These are phyloP conservation scores for Tenthredo livida DNA, from an alignment of 2,888 invertebrate genomes.

Conservation along the genomic window DNA sequence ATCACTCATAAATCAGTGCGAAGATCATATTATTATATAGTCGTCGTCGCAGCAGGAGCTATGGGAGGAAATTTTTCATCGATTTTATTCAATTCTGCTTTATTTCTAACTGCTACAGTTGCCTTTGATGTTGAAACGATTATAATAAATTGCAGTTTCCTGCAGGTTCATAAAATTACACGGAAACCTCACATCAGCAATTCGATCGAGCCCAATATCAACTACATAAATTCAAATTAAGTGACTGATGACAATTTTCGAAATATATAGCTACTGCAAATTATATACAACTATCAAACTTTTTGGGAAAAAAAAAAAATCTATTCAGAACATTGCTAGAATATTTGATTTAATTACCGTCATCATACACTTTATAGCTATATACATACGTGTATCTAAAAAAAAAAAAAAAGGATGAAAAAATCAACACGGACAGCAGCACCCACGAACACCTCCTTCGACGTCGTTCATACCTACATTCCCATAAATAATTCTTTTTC, in stretches of 20 bases:
- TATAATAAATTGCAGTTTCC: not conserved
- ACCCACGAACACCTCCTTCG: not conserved
- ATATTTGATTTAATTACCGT: slow-evolving; percentile 2
- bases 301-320: not conserved
- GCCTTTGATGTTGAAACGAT: not conserved
- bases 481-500: not conserved
- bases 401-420: not conserved
- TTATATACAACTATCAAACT: not conserved
- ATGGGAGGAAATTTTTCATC: slow-evolving; percentile 12
- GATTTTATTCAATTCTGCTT: slow-evolving; percentile 1
- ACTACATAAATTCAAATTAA: not conserved
- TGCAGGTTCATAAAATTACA: not conserved
- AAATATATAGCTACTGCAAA: not conserved
- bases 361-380: not conserved
- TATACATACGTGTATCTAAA: not conserved
- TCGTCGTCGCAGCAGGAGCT: not conserved
- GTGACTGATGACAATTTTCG: slow-evolving; percentile 31
- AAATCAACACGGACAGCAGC: not conserved
- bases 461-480: slow-evolving; percentile 11
- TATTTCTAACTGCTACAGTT: not conserved
- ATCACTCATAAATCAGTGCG: slow-evolving; percentile 18
- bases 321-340: not conserved
- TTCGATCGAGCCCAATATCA: not conserved
- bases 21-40: not conserved
- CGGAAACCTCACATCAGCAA: not conserved